Percentiles rank a stretch among this genome's conserved stretches.
These are phyloP conservation scores for Drosophila lini DNA, from an alignment of 1,140 invertebrate genomes.

Conservation along the genomic window DNA sequence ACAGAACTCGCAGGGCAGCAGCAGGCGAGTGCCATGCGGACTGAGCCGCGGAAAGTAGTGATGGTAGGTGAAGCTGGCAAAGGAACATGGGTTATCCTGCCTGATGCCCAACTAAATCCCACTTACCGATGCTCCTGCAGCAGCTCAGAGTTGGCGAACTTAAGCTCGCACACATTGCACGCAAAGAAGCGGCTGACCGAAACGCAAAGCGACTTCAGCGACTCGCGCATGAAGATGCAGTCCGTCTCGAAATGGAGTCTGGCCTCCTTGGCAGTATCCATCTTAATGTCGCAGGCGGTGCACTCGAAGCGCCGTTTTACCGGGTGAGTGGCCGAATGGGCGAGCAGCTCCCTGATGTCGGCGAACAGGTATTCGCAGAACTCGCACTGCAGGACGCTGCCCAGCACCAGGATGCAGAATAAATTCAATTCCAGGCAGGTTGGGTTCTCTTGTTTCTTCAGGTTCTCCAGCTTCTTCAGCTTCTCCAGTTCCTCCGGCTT, in stretches of 20 bases:
- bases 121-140: constrained; percentile 84
- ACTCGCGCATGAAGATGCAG: constrained; percentile 84
- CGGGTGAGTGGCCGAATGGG: constrained; percentile 85
- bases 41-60: constrained; percentile 79
- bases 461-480: background rate
- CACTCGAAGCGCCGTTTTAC: constrained; percentile 86
- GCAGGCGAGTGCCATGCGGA: constrained; percentile 33
- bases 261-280: constrained; percentile 85
- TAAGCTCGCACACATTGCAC: constrained; percentile 85
- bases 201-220: constrained; percentile 60
- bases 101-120: background rate
- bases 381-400: constrained; percentile 86
- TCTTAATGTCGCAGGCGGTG: constrained; percentile 85
- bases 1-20: constrained; percentile 77
- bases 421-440: background rate
- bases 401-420: constrained; percentile 47
- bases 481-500: background rate
- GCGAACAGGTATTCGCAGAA: constrained; percentile 86
- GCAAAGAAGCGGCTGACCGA: constrained; percentile 74
- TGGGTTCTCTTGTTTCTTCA: background rate
- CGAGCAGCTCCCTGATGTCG: constrained; percentile 84
- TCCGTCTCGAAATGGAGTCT: constrained; percentile 86
- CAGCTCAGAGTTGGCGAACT: constrained; percentile 76
- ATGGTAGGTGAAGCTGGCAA: constrained; percentile 52
- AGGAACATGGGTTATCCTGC: background rate